Percentiles rank a stretch among this genome's conserved stretches.
Evolutionary conservation across 2,888 invertebrate species (phyloP).

Genomic region (Lepas anatifera): DNA sequence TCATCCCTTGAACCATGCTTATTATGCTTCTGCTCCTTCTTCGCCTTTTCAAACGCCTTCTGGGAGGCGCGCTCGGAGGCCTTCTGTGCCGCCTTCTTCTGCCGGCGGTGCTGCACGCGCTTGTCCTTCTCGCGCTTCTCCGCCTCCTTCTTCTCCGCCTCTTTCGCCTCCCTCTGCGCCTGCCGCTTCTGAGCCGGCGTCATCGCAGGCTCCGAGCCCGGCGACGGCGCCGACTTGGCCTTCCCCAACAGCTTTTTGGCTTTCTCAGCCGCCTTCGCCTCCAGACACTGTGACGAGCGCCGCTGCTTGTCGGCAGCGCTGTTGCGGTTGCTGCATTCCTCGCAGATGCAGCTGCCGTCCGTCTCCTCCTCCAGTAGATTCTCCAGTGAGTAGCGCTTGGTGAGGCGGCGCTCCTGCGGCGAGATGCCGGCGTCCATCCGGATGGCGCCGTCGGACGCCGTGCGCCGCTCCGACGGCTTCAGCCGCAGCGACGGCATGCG

Average conservation of each 20-base stretch:
- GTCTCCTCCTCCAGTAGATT: slow-evolving; percentile 10
- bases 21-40: slow-evolving; percentile 2
- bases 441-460: too few species aligned
- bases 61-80: not conserved
- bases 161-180: not conserved
- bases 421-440: not conserved
- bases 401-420: not conserved
- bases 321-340: not conserved
- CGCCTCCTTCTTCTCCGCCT: not conserved
- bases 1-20: too few species aligned
- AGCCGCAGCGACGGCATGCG: not conserved
- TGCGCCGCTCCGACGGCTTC: not conserved
- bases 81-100: slow-evolving; percentile 3
- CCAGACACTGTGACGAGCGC: not conserved
- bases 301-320: not conserved
- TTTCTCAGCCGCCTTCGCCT: not conserved
- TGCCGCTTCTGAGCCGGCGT: not conserved
- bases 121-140: not conserved
- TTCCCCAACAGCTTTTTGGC: not conserved
- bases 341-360: not conserved
- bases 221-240: not conserved
- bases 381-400: slow-evolving; percentile 11
- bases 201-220: too few species aligned
- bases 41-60: not conserved
- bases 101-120: not conserved